Conservation (phyloP, 2,113 vertebrate genomes). For the Corvus cornix region DNA sequence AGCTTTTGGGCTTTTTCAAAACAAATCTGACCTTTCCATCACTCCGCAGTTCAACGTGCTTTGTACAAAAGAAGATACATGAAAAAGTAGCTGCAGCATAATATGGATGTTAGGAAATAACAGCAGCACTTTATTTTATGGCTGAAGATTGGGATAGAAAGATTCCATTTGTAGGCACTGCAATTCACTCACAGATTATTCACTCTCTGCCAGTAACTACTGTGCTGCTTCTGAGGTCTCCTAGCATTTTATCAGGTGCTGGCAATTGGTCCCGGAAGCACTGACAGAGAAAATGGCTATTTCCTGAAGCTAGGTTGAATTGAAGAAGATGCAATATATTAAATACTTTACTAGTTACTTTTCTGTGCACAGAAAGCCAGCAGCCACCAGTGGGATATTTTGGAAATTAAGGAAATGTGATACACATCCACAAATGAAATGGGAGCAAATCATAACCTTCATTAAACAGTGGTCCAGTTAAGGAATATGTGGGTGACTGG, state of each 20-base stretch:
- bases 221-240: neutral
- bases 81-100: neutral
- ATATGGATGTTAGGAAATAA: neutral
- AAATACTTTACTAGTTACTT: neutral
- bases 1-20: slow-evolving; percentile 67
- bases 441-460: neutral
- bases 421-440: neutral
- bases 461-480: neutral
- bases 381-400: neutral
- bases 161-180: neutral
- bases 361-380: neutral
- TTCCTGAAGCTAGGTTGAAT: neutral
- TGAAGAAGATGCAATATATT: neutral
- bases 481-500: neutral
- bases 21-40: slow-evolving; percentile 59
- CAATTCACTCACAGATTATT: slow-evolving; percentile 18
- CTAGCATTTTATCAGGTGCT: neutral
- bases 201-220: neutral
- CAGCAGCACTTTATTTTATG: neutral
- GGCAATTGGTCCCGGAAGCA: neutral
- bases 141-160: neutral
- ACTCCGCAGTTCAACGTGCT: slow-evolving; percentile 10
- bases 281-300: neutral
- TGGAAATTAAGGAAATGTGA: neutral
- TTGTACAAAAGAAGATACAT: slow-evolving; percentile 2